Percentiles rank a stretch among this genome's conserved stretches.
Conservation (phyloP, 1,140 invertebrate species). For the Holotrichia oblita region DNA sequence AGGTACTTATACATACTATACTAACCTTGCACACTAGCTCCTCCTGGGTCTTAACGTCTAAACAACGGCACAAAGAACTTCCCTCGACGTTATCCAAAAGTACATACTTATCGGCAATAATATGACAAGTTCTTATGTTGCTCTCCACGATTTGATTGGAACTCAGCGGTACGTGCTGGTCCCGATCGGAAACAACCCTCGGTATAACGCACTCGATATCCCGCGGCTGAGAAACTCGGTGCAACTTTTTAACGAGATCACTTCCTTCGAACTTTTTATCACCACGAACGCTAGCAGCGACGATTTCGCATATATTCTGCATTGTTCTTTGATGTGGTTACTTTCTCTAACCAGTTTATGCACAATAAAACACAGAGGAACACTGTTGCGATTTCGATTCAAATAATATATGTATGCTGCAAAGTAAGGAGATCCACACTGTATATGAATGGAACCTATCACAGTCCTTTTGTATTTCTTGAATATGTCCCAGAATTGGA, state of each 20-base stretch:
- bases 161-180: conserved; percentile 42
- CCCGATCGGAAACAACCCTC: conserved; percentile 44
- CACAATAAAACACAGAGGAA: conserved; percentile 43
- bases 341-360: conserved; percentile 3
- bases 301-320: conserved; percentile 18
- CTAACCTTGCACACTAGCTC: conserved; percentile 84
- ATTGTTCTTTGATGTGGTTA: conserved; percentile 40
- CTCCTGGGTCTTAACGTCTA: conserved; percentile 78
- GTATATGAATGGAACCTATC: neutral
- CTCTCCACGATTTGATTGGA: conserved; percentile 39
- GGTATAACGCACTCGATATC: conserved; percentile 47
- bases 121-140: conserved; percentile 53
- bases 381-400: conserved; percentile 38
- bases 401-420: neutral
- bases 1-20: neutral
- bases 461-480: too few relatives aligned
- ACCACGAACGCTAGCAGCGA: conserved; percentile 30
- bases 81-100: conserved; percentile 79
- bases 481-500: too few relatives aligned
- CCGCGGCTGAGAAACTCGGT: conserved; percentile 40
- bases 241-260: conserved; percentile 46
- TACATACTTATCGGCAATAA: conserved; percentile 79
- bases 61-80: conserved; percentile 77
- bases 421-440: conserved; percentile 22
- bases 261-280: conserved; percentile 32